Evolutionary conservation across 1,140 invertebrate genomes (phyloP), one percentile per base, ranked within the genome.

Genomic region (Agrilus planipennis): DNA sequence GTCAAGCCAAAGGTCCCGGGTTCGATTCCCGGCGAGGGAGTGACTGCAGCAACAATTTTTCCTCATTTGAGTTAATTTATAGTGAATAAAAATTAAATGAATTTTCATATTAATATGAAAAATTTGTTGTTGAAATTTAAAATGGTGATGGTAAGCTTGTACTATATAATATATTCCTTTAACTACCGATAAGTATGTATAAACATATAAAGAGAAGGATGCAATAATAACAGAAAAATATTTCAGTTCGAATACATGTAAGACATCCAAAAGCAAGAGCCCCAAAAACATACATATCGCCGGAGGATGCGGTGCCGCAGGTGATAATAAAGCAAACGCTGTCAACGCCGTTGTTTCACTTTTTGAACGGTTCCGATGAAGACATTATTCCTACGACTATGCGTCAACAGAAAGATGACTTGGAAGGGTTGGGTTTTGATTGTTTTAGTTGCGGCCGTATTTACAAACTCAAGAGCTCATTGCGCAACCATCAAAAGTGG

Each of bases 401-500:
- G 58, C 16, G 57, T 57, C 14, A 56, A 46, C 7, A 57, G 45
- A 42, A 49, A 30, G 9, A 27, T 54, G 30, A 42, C 39, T 7
- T 49, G 46, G 44, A 52, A 39, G 17, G n/a, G 9, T 34, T 52
- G 39, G 45, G 60, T 46, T 31, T 46, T 29, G 77, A 79, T 52
- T 85, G 79, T 61, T 71, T 78, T 31, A 15, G 15, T 31, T 53
- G 51, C 34, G 36, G 34, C 9, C 47, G 46, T 28, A 23, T 20
- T 5, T 53, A 53, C 32, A 53, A 53, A 29, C 63, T 67, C 41
- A 70, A 68, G 51, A 69, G 65, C 40, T 67, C 65, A 3, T 64
- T 69, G 39, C 57, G 66, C 41, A 57, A 64, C 31, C 67, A 70
- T 37, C 54, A 66, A n/a, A 70, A 66, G 2, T 68, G 67, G 32